Evolutionary conservation across 2,797 vertebrate genomes (phyloP).

Genomic region (Phoebastria nigripes): DNA sequence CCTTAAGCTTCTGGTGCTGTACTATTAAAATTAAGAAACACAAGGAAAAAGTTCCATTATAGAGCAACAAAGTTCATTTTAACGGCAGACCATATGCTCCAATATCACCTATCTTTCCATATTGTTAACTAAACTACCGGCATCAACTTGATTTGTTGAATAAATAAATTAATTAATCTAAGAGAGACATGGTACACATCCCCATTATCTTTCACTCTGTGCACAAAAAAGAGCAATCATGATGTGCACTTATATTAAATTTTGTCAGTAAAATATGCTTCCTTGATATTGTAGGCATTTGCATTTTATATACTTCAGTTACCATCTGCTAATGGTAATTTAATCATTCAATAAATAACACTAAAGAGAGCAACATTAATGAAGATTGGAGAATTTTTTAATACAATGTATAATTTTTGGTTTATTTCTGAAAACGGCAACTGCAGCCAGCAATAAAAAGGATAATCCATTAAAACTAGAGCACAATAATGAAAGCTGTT

Average conservation of each 20-base stretch:
- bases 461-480: constrained; percentile 47
- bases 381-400: constrained; percentile 54
- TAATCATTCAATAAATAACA: constrained; percentile 70
- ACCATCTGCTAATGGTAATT: constrained; percentile 62
- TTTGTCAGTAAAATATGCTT: constrained; percentile 51
- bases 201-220: constrained; percentile 24
- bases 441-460: constrained; percentile 40
- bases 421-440: constrained; percentile 44
- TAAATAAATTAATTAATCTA: constrained; percentile 61
- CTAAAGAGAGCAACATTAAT: constrained; percentile 63
- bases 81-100: constrained; percentile 2
- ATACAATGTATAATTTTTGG: constrained; percentile 29
- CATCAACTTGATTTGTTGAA: constrained; percentile 40
- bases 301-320: constrained; percentile 60
- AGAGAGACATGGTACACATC: neutral
- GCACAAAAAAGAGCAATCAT: constrained; percentile 29
- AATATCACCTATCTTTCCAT: constrained; percentile 17
- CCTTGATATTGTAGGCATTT: constrained; percentile 43
- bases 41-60: neutral
- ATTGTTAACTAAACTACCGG: constrained; percentile 26
- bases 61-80: constrained; percentile 2
- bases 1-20: neutral
- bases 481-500: constrained; percentile 19
- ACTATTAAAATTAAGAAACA: neutral
- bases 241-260: constrained; percentile 53